These are phyloP conservation scores for Octopus bimaculoides DNA, from an alignment of 1,140 invertebrate species.

Conservation along the genomic window DNA sequence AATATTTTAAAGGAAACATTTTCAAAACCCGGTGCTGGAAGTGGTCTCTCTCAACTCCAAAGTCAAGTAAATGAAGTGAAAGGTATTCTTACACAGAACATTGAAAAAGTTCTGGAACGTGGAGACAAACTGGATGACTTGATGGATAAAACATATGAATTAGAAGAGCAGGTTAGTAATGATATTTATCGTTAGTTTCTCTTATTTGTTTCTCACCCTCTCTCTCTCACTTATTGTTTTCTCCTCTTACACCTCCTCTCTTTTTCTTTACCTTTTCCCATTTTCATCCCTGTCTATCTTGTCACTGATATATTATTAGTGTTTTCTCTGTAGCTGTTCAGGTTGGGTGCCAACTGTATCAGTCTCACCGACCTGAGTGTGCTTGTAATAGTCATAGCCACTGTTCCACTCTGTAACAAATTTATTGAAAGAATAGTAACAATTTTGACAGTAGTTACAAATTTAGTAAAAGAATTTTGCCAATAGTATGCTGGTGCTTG, in stretches of 20 bases:
- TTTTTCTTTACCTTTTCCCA: neutral
- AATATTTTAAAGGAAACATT: conserved; percentile 41
- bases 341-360: too few species aligned
- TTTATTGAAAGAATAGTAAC: too few species aligned
- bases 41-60: conserved; percentile 38
- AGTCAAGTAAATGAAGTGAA: conserved; percentile 57
- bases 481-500: too few species aligned
- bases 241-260: neutral
- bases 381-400: too few species aligned
- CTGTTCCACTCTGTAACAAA: too few species aligned
- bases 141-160: conserved; percentile 55
- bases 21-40: conserved; percentile 38
- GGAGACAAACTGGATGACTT: conserved; percentile 57
- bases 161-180: conserved; percentile 50
- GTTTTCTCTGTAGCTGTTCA: too few species aligned
- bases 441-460: too few species aligned
- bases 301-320: neutral
- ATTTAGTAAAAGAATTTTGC: too few species aligned
- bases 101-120: conserved; percentile 56
- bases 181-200: neutral
- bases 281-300: neutral
- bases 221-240: neutral
- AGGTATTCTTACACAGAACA: conserved; percentile 58
- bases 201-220: neutral
- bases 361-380: too few species aligned